Evolutionary conservation across 2,797 vertebrate genomes (phyloP).

Genomic region (Picus viridis): DNA sequence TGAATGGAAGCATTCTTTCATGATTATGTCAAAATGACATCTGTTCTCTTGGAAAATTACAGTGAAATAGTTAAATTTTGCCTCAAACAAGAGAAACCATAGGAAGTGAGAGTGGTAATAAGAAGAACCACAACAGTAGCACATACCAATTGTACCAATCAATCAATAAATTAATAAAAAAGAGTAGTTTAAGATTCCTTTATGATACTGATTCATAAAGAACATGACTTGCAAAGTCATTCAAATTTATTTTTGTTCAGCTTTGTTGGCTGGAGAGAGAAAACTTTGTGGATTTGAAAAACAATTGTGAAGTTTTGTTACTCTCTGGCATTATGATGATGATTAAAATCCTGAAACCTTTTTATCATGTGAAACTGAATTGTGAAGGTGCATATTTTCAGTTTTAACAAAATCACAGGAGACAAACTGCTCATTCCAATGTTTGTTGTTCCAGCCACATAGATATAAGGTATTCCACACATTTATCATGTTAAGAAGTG

Average conservation of each 20-base stretch:
- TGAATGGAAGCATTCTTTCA: neutral
- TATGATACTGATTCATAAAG: neutral
- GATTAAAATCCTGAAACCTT: neutral
- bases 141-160: neutral
- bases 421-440: neutral
- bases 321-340: neutral
- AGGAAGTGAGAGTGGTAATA: neutral
- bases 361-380: neutral
- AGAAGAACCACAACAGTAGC: neutral
- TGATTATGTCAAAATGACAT: neutral
- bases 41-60: neutral
- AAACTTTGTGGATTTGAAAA: neutral
- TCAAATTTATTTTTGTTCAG: neutral
- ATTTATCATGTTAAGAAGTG: neutral
- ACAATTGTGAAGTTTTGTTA: neutral
- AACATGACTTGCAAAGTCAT: conserved; percentile 12
- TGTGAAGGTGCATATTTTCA: neutral
- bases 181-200: neutral
- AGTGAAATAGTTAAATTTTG: neutral
- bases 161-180: neutral
- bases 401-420: neutral
- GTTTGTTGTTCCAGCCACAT: neutral
- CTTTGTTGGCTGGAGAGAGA: neutral
- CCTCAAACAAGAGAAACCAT: neutral
- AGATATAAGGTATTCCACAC: neutral